Base-by-base conservation (phyloP, 2,888 invertebrate genomes). In the Aquatica leii region DNA sequence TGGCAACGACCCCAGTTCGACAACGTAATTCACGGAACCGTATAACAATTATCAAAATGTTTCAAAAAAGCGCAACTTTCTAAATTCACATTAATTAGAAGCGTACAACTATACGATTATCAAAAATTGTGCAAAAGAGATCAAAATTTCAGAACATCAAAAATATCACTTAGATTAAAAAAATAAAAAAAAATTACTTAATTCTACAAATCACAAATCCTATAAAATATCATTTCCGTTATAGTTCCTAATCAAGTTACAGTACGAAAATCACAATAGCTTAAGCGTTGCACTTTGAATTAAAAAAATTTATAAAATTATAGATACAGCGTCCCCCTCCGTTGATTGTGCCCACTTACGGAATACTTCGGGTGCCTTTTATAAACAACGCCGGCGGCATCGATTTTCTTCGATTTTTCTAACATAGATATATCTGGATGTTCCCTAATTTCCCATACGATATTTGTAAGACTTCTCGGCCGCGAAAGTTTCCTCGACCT, bases 381-480 rank as follows among this genome's bases (percentile, higher is more conserved):
- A 79, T 79, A 72, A 77, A 82, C 73, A 81, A 84, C 75, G 81
- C 76, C 72, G 78, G 83, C 74, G 70, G 75, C 59, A 73, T 80
- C 77, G 60, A 76, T 60, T 75, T 79, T 77, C 65, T 78, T 79
- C 57, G 77, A 72, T 68, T 79, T 79, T 35, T 79, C 78, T 34
- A 76, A 71, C 74, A 80, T 77, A 40, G 79, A 79, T 59, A 80
- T 79, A 56, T 80, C 80, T 1, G 80, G 79, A 68, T 78, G 78
- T 53, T 80, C 81, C 41, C 79, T 67, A 24, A 80, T 75, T 79
- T 93, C 93, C 93, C 93, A 93, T 67, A 94, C 93, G 75, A 95
- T 86, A 83, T 94, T 94, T 66, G 93, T 94, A 77, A 95, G 83
- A 64, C 94, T 94, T 72, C 93, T 89, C 55, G 94, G 94, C 77